A percentile compares a stretch with the other conserved stretches of the same genome.
Conservation (phyloP, 2,888 invertebrate species). For the Drosophila yooni region DNA sequence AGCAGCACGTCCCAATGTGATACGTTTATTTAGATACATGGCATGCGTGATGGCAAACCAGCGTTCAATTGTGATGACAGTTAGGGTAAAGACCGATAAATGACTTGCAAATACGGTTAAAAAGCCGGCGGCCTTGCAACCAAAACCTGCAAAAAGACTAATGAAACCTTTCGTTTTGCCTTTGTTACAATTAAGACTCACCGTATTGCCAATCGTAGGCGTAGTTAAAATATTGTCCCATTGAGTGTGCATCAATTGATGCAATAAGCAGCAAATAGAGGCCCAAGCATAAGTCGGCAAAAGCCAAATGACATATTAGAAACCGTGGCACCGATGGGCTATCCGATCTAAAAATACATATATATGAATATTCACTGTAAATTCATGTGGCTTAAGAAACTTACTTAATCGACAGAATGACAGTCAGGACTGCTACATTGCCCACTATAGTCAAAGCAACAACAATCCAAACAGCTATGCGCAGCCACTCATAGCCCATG, state of each 20-base stretch:
- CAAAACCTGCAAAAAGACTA: conserved; percentile 86
- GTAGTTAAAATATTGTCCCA: conserved; percentile 94
- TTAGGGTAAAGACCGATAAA: conserved; percentile 94
- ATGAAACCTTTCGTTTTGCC: neutral
- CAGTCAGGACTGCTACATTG: conserved; percentile 92
- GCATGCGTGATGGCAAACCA: conserved; percentile 94
- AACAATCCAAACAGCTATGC: conserved; percentile 94
- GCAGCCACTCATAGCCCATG: conserved; percentile 92
- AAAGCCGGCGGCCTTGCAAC: conserved; percentile 95
- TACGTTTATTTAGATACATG: conserved; percentile 92
- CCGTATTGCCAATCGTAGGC: conserved; percentile 96
- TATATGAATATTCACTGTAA: neutral
- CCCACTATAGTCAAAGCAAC: conserved; percentile 92
- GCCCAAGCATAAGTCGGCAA: conserved; percentile 95
- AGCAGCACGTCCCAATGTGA: conserved; percentile 90
- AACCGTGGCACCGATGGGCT: conserved; percentile 88
- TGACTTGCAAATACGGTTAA: conserved; percentile 95
- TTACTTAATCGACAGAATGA: conserved; percentile 88
- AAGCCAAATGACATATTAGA: conserved; percentile 92
- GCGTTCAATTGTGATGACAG: conserved; percentile 93
- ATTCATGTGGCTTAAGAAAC: neutral
- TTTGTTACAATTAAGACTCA: conserved; percentile 65
- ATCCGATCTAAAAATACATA: conserved; percentile 83
- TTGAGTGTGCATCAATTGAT: conserved; percentile 92
- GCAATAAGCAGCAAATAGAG: conserved; percentile 93